These are phyloP conservation scores for Mastomys coucha DNA, from an alignment of 2,113 vertebrate genomes.

Conservation along the genomic window DNA sequence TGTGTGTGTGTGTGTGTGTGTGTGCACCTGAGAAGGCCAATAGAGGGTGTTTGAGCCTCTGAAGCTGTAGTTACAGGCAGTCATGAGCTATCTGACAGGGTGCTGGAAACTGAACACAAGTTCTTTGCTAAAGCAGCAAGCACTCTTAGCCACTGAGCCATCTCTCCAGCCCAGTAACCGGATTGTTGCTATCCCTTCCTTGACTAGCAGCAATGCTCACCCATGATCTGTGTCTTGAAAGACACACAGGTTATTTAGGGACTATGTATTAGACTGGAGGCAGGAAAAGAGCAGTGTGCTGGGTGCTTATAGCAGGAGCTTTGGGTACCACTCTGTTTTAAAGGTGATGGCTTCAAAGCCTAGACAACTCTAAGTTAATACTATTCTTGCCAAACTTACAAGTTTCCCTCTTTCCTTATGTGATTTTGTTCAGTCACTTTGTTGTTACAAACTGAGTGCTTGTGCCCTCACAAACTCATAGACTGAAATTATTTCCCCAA, in stretches of 20 bases:
- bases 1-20: too few relatives aligned
- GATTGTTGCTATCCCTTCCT: neutral
- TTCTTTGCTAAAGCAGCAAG: neutral
- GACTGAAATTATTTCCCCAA: neutral
- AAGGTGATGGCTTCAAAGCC: neutral
- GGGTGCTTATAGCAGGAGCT: neutral
- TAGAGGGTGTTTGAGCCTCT: neutral
- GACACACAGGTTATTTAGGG: neutral
- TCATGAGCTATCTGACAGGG: too few relatives aligned
- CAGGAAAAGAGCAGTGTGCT: neutral
- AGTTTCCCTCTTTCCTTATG: neutral
- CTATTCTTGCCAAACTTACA: neutral
- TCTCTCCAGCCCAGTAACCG: neutral
- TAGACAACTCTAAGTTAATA: neutral
- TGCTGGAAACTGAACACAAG: neutral
- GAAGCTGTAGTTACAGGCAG: neutral
- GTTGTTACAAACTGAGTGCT: neutral
- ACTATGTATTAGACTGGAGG: neutral
- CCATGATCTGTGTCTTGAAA: neutral
- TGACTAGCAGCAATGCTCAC: neutral
- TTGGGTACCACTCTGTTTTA: neutral
- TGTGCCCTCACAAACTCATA: neutral
- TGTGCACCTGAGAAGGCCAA: too few relatives aligned
- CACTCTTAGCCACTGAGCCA: neutral
- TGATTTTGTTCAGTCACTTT: neutral